Evolutionary conservation across 2,888 invertebrate genomes (phyloP).

Genomic region (Pherbina coryleti): DNA sequence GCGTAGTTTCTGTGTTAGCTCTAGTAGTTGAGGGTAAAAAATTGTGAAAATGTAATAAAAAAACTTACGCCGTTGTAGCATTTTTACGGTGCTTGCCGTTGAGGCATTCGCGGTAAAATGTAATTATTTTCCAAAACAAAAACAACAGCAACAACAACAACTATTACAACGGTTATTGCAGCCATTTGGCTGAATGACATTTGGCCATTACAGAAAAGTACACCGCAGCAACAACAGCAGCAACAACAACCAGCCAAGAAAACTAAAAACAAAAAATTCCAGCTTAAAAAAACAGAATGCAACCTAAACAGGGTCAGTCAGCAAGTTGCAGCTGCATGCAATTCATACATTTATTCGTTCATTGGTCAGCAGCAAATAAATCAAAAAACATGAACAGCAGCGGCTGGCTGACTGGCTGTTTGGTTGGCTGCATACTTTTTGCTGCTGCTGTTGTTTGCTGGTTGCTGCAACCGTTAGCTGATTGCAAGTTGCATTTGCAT

Average conservation of each 20-base stretch:
- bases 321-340: conserved; percentile 28
- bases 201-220: conserved; percentile 23
- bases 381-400: conserved; percentile 57
- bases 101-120: conserved; percentile 19
- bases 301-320: conserved; percentile 36
- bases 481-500: conserved; percentile 58
- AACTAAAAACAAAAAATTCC: background rate
- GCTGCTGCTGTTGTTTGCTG: background rate
- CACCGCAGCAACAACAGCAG: background rate
- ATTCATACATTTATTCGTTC: conserved; percentile 31
- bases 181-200: conserved; percentile 29
- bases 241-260: background rate
- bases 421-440: background rate
- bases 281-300: background rate
- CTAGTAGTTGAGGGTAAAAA: background rate
- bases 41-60: background rate
- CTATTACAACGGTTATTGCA: conserved; percentile 16
- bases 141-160: background rate
- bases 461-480: conserved; percentile 57
- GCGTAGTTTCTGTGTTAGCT: too few relatives aligned
- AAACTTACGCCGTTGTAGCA: background rate
- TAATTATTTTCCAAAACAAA: background rate
- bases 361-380: conserved; percentile 52
- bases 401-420: conserved; percentile 11
- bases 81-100: conserved; percentile 23